Percentiles rank a stretch among this genome's conserved stretches.
phyloP scores from a whole-genome alignment of 2,888 invertebrate species.

The Coleophora deauratella region DNA sequence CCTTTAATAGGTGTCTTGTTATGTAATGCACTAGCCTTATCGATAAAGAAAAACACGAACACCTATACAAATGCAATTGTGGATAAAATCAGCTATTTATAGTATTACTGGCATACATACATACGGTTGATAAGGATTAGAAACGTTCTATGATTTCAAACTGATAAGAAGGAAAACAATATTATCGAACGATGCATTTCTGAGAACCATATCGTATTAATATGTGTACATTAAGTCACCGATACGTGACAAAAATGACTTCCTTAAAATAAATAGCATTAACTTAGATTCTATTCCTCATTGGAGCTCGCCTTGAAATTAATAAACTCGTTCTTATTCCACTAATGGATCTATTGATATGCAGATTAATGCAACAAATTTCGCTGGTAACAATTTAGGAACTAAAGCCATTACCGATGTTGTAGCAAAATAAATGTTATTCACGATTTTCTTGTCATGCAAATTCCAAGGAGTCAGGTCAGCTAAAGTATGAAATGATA shows the following conservation, averaged over 20 bases:
- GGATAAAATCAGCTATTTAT: conserved; percentile 39
- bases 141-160: conserved; percentile 10
- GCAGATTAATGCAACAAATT: conserved; percentile 51
- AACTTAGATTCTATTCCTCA: neutral
- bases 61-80: conserved; percentile 24
- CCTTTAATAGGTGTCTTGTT: conserved; percentile 22
- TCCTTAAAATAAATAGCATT: neutral
- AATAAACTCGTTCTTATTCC: conserved; percentile 42
- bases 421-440: neutral
- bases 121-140: conserved; percentile 22
- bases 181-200: conserved; percentile 29
- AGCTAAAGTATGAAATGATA: too few species aligned
- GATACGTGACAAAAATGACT: conserved; percentile 1
- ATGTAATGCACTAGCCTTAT: conserved; percentile 13
- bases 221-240: too few species aligned
- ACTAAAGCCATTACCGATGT: conserved; percentile 12
- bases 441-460: conserved; percentile 1
- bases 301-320: conserved; percentile 43
- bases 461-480: neutral
- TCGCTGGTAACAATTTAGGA: conserved; percentile 38
- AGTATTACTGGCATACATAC: conserved; percentile 18
- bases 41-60: conserved; percentile 18
- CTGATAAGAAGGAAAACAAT: conserved; percentile 24
- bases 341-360: conserved; percentile 50
- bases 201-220: too few species aligned